phyloP scores from a whole-genome alignment of 64 coral and sea anemone species.

The Trachythela sp. region DNA sequence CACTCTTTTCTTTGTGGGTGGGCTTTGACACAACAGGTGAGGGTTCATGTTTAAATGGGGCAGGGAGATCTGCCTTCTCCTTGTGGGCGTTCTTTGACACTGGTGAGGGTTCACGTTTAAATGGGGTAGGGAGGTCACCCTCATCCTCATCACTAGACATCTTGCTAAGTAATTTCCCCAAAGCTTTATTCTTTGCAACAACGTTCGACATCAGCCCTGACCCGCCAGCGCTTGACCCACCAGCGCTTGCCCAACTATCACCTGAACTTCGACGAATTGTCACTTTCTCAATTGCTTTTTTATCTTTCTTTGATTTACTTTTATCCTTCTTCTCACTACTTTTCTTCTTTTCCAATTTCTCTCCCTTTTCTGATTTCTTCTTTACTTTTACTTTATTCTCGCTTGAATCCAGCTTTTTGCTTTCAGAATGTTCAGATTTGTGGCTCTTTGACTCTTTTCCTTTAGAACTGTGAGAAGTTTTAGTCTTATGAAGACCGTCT shows the following conservation, averaged over 20 bases:
- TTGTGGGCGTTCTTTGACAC: neutral
- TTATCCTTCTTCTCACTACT: constrained; percentile 16
- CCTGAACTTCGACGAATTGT: constrained; percentile 71
- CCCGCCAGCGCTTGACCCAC: too few relatives aligned
- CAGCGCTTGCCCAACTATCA: constrained; percentile 77
- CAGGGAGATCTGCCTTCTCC: too few relatives aligned
- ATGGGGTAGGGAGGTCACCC: constrained; percentile 70
- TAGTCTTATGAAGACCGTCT: neutral
- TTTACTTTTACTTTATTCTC: constrained; percentile 11
- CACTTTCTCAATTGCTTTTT: constrained; percentile 67
- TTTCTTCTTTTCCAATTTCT: neutral
- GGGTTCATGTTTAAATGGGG: too few relatives aligned
- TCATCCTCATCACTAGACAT: constrained; percentile 76
- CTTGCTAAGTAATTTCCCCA: constrained; percentile 73
- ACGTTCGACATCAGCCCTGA: constrained; percentile 42
- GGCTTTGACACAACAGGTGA: too few relatives aligned
- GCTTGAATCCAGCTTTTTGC: neutral
- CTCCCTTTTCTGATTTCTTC: neutral
- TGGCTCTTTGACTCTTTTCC: neutral
- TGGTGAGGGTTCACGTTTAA: constrained; percentile 46
- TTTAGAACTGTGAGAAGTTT: neutral
- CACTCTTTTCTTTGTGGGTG: too few relatives aligned
- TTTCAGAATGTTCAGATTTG: neutral
- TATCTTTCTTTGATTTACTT: constrained; percentile 52
- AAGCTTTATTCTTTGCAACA: constrained; percentile 68